phyloP scores from a whole-genome alignment of 2,797 vertebrate genomes.

The Coregonus sp. region DNA sequence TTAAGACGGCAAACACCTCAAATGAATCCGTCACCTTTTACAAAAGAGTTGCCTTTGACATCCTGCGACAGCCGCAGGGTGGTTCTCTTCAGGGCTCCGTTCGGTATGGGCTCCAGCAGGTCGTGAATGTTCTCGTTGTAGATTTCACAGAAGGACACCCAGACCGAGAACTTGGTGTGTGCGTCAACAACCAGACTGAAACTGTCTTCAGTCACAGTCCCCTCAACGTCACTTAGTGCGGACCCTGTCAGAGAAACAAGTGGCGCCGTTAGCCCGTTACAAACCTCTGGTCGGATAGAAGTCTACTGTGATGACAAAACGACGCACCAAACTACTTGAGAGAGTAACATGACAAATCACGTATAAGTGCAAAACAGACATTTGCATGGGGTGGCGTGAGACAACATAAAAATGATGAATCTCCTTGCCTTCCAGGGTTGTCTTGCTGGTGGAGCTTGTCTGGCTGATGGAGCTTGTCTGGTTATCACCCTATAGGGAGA shows the following conservation, averaged over 20 bases:
- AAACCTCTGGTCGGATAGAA: background rate
- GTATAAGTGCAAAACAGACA: too few species aligned
- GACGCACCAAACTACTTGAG: background rate
- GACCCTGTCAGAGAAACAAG: conserved; percentile 39
- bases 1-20: too few species aligned
- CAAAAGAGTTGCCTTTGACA: conserved; percentile 86
- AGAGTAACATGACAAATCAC: too few species aligned
- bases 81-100: conserved; percentile 73
- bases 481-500: conserved; percentile 58
- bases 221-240: conserved; percentile 35
- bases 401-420: too few species aligned
- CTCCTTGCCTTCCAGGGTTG: conserved; percentile 60
- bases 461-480: conserved; percentile 22
- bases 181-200: conserved; percentile 55
- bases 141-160: conserved; percentile 98
- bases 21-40: conserved; percentile 82
- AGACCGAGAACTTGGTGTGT: conserved; percentile 83
- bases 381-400: too few species aligned
- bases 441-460: conserved; percentile 64
- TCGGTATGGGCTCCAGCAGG: conserved; percentile 79
- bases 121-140: conserved; percentile 97
- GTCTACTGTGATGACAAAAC: background rate
- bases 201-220: conserved; percentile 54
- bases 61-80: conserved; percentile 89
- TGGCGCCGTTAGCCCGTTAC: background rate